Conservation (phyloP, 2,888 invertebrate genomes). For the Rhyacophila evoluta region DNA sequence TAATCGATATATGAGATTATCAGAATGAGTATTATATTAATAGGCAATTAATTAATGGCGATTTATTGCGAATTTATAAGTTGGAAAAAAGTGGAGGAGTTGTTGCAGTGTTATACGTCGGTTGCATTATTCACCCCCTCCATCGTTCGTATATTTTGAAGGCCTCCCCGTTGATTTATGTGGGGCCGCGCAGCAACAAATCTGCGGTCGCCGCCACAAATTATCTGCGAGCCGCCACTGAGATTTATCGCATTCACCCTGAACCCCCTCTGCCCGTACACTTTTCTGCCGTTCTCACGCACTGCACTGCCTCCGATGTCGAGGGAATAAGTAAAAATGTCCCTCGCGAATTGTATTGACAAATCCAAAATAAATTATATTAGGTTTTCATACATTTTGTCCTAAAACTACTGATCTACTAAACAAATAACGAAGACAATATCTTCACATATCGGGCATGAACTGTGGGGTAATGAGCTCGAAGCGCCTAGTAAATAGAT, state of each 20-base stretch:
- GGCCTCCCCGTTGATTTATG: constrained; percentile 49
- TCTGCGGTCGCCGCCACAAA: constrained; percentile 53
- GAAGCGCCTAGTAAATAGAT: too few relatives aligned
- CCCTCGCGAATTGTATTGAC: neutral
- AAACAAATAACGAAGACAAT: too few relatives aligned
- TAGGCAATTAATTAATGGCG: too few relatives aligned
- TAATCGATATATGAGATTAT: too few relatives aligned
- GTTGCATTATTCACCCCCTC: constrained; percentile 5
- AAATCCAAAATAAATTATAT: too few relatives aligned
- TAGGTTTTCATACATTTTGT: too few relatives aligned
- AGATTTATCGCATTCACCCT: constrained; percentile 50
- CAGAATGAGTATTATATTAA: too few relatives aligned
- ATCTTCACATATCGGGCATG: too few relatives aligned
- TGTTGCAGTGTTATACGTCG: neutral
- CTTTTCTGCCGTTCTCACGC: constrained; percentile 8
- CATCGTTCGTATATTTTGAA: neutral
- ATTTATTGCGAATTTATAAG: too few relatives aligned
- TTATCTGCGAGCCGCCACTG: constrained; percentile 49
- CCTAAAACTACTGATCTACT: too few relatives aligned
- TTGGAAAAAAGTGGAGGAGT: neutral
- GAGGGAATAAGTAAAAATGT: neutral
- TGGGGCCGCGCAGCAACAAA: constrained; percentile 53
- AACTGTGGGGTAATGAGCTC: too few relatives aligned
- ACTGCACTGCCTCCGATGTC: neutral
- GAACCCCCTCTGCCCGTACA: neutral